Evolutionary conservation across 2,888 invertebrate species (phyloP), one percentile per base, ranked within the genome.

Genomic region (Agonum fuliginosum): DNA sequence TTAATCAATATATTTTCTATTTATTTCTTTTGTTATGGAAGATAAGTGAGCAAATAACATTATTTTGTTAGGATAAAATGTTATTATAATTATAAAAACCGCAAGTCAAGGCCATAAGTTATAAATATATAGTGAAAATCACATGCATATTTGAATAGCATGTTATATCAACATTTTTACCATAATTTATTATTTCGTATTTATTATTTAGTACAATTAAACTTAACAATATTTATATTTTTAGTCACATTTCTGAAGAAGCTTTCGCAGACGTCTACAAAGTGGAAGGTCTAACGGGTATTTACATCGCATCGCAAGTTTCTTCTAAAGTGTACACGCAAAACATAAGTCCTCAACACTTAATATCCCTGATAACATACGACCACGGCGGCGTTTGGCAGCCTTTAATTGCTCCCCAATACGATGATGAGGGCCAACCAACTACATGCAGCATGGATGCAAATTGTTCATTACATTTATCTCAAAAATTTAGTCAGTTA

Each of bases 341-440:
- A 34, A 89, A 89, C 79, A 89, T 93, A 1, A 92, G 92, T 0
- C 93, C 93, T 0, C 94, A 95, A 81, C 91, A 95, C 85, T 88
- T 97, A 62, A 88, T 92, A 0, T 94, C 96, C 0, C 85, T 94
- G 70, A 96, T 97, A 74, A 94, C 95, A 0, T 97, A 92, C 85
- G 95, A 97, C 86, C 94, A 95, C 83, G 97, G 97, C 1, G 93
- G 91, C 67, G 91, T 92, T 4, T 97, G 97, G 97, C 90, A 91
- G 0, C 90, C 90, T 0, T 90, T 97, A 54, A 90, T 90, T 78
- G 91, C 95, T 0, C 96, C 97, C 0, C 87, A 88, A 20, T 87
- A 88, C 24, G 94, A 95, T 84, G 90, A 91, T 70, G 87, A 91
- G 87, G 94, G 94, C 0, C 90, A 90, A 80, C 89, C 90, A 12